Base-by-base conservation (phyloP, 2,888 invertebrate species). In the Bibio marci region DNA sequence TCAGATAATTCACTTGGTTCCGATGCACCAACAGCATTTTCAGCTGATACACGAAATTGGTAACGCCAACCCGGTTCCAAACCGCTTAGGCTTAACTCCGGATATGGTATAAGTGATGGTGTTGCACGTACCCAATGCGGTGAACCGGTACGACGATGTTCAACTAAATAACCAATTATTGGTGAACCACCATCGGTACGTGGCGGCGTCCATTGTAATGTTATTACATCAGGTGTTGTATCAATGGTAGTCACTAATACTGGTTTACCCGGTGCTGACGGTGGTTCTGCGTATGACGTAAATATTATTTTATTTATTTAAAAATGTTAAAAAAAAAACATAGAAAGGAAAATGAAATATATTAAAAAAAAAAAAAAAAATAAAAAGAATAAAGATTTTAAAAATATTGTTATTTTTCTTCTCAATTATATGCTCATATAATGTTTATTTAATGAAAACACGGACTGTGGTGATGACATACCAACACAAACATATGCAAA, bases 1-100 rank as follows among this genome's bases (percentile, higher is more conserved):
- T 88, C 86, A 7, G 88, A 86, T 18, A 87, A 67, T 51, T 85
- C 83, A 54, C 94, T 86, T 39, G 81, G 77, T 44, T 78, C 77
- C 2, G 87, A 87, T 44, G 76, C 65, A 2, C 97, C 97, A 22
- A 86, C 79, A 27, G 80, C 76, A 63, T 97, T 97, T 57, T 91
- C 77, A 1, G 95, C 92, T 41, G 81, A 79, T 13, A 94, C 82
- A 42, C 95, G 73, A 67, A 94, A 92, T 64, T 81, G 85, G 59
- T 88, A 87, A 37, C 81, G 70, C 71, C 82, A 81, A 40, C 86
- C 87, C 1, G 86, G 85, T 53, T 83, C 82, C 28, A 90, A 67
- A 15, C 86, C 86, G 47, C 79, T 76, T 30, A 90, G 69, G 34
- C 81, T 73, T 26, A 85, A 68, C 59, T 87, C 83, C 19, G 80